Conservation (phyloP, 2,888 invertebrate species). For the Eumacrocentrus americanus region DNA sequence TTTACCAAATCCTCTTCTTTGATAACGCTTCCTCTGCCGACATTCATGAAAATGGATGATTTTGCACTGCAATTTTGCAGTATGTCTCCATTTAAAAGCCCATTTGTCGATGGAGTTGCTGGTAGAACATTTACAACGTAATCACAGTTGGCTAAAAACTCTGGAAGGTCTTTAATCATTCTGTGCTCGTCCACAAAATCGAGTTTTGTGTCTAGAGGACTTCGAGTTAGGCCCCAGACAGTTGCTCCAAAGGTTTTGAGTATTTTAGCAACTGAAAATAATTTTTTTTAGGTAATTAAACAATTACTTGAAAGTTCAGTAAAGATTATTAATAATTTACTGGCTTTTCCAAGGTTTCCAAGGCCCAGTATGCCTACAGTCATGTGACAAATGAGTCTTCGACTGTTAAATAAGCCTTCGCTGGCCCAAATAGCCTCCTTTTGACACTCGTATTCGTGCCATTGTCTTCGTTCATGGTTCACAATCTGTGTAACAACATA, state of each 20-base stretch:
- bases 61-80: slow-evolving; percentile 62
- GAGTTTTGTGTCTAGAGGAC: slow-evolving; percentile 34
- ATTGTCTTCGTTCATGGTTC: slow-evolving; percentile 62
- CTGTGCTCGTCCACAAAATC: slow-evolving; percentile 48
- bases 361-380: slow-evolving; percentile 65
- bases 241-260: slow-evolving; percentile 62
- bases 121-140: slow-evolving; percentile 67
- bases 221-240: slow-evolving; percentile 58
- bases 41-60: slow-evolving; percentile 65
- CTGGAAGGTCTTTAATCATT: slow-evolving; percentile 49
- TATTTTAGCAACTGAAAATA: slow-evolving; percentile 60
- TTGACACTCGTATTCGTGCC: slow-evolving; percentile 57
- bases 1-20: slow-evolving; percentile 63
- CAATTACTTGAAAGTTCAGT: not conserved
- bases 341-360: slow-evolving; percentile 64
- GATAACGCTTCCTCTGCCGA: slow-evolving; percentile 67
- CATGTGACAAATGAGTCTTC: slow-evolving; percentile 61
- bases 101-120: slow-evolving; percentile 62
- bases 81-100: slow-evolving; percentile 62
- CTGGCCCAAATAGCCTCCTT: slow-evolving; percentile 49
- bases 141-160: slow-evolving; percentile 63
- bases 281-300: not conserved
- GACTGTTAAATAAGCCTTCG: slow-evolving; percentile 53
- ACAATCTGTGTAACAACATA: slow-evolving; percentile 63
- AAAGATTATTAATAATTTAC: slow-evolving; percentile 48